Base-by-base conservation (phyloP, 2,797 vertebrate genomes). In the Scolopax rusticola region DNA sequence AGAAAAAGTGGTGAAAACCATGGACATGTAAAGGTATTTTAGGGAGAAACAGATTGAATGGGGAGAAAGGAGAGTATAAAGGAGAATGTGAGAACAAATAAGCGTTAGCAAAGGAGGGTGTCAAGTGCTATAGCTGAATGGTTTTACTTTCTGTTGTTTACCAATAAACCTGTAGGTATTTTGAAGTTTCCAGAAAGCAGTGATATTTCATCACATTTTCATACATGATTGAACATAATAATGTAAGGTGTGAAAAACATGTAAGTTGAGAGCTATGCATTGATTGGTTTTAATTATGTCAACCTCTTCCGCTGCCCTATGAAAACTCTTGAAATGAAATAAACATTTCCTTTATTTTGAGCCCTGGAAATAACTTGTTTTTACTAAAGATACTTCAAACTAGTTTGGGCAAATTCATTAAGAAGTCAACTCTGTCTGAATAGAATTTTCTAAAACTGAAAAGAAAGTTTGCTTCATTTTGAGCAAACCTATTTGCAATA, bases 281-380 rank as follows among this genome's bases (percentile, higher is more conserved):
- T 79, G 48, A 16, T 90, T 78, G 2, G 11, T 94, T 97, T 97
- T 94, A 95, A 93, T 96, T 96, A 92, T 77, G 69, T 63, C 67
- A 74, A 47, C 41, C 6, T 76, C 56, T 86, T 73, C 38, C 41
- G 38, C 17, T 88, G 47, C 32, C 38, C 43, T 63, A 20, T 92
- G 63, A 91, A 86, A 81, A 89, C 74, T 51, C 88, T 86, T 90
- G 53, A 90, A 97, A 91, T 93, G 57, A 19, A 84, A 93, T 95
- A 91, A 93, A 60, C 8, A 13, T 43, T 78, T 36, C 24, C 50
- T 95, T 89, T 94, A 88, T 90, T 91, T 94, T 87, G 24, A 85
- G 38, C 15, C 32, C 54, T 38, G 9, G 59, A 89, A 96, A 85
- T 74, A 77, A 61, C 5, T 16, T 82, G 64, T 17, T 90, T 73